Evolutionary conservation across 2,113 vertebrate species (phyloP), one percentile per base, ranked within the genome.

Genomic region (Petromus typicus): DNA sequence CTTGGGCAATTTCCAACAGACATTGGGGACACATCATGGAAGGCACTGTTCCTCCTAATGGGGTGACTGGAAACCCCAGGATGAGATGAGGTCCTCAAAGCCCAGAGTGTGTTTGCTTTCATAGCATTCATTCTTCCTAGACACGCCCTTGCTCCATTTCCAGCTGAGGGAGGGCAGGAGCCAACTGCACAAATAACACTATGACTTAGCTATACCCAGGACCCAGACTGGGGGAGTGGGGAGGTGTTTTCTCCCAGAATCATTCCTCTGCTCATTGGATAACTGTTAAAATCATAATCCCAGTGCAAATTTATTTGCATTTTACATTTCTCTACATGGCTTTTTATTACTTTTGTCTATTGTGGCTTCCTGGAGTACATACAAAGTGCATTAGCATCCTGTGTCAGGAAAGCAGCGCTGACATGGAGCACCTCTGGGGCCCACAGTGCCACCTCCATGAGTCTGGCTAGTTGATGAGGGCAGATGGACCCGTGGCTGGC

Each of bases 121-220:
- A n/a, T n/a, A 16, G 7, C 16, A 16, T 10, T 10, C 66, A 22
- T 37, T 20, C 66, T 69, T 22, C 66, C n/a, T 16, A 20, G 4
- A 7, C 34, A 22, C 8, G 18, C 18, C 66, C 18, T 20, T 2
- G 17, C 3, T n/a, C 66, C 20, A 9, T 20, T 18, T 69, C 66
- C 3, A 18, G 17, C 32, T 7, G 66, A 67, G 34, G 66, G 17
- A 5, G 17, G 34, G 34, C 48, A 67, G 66, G 34, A n/a, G 16
- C 34, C 17, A 6, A n/a, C 17, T n/a, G 66, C 34, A 34, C 13
- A 1, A 13, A 6, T 5, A 5, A 4, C 13, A 16, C 32, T n/a
- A 3, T 17, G 14, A 32, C 63, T 64, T 2, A 34, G 32, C 32
- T 2, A 12, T 6, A 69, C 18, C 34, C 22, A 18, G 18, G 66